Percentiles rank a stretch among this genome's conserved stretches.
Evolutionary conservation across 2,797 vertebrate genomes (phyloP).

Genomic region (Liasis olivaceus): DNA sequence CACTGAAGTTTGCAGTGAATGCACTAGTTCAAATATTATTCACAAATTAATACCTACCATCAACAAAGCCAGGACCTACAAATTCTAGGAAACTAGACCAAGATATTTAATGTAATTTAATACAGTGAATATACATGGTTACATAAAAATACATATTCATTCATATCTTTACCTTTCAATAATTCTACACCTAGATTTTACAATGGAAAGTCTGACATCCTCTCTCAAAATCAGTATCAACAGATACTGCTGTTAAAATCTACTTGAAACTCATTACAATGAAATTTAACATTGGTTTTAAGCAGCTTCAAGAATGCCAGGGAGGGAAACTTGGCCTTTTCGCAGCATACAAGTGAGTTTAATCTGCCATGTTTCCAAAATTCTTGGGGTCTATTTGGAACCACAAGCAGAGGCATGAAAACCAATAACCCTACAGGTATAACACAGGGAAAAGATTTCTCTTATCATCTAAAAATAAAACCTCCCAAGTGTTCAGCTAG

Average conservation of each 20-base stretch:
- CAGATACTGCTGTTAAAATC: neutral
- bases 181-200: slow-evolving; percentile 4
- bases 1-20: neutral
- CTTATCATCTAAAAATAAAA: neutral
- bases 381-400: neutral
- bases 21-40: neutral
- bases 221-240: neutral
- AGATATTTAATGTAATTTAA: neutral
- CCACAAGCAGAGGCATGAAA: neutral
- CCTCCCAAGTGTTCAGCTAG: neutral
- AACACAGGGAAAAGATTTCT: neutral
- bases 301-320: neutral
- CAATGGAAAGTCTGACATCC: accelerated
- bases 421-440: neutral
- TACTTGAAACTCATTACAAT: neutral
- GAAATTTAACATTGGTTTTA: neutral
- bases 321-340: neutral
- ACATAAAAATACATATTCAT: neutral
- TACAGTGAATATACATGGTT: neutral
- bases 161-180: neutral
- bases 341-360: neutral
- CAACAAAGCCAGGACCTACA: neutral
- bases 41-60: neutral
- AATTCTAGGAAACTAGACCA: neutral
- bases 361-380: neutral